Evolutionary conservation across 2,888 invertebrate species (phyloP).

Genomic region (Saturnia pavonia): DNA sequence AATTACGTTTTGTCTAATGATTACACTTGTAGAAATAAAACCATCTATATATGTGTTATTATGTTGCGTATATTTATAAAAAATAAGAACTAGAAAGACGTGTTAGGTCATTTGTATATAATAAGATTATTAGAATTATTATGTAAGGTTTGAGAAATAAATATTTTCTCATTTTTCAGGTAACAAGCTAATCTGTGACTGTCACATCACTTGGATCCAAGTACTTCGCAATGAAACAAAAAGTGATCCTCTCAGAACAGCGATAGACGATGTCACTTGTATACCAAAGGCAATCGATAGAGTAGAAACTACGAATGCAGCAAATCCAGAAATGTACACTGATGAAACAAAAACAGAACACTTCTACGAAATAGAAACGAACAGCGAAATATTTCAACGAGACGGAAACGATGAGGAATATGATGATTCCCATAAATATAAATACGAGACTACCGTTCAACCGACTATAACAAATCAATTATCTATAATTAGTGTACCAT

Average conservation of each 20-base stretch:
- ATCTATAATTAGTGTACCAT: slow-evolving; percentile 54
- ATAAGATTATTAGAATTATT: too few species aligned
- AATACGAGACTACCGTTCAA: slow-evolving; percentile 55
- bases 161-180: slow-evolving; percentile 75
- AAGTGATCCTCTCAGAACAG: slow-evolving; percentile 84
- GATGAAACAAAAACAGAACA: slow-evolving; percentile 39
- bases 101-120: too few species aligned
- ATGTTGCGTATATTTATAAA: too few species aligned
- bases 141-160: too few species aligned
- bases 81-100: too few species aligned
- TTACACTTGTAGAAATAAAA: too few species aligned
- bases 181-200: slow-evolving; percentile 90
- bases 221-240: slow-evolving; percentile 87
- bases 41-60: too few species aligned
- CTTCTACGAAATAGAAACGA: slow-evolving; percentile 48
- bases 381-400: slow-evolving; percentile 47
- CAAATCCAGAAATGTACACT: slow-evolving; percentile 25
- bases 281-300: slow-evolving; percentile 38
- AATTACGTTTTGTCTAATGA: too few species aligned
- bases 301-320: slow-evolving; percentile 31
- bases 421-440: slow-evolving; percentile 52
- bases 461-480: slow-evolving; percentile 53
- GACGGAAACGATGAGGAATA: slow-evolving; percentile 52
- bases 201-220: slow-evolving; percentile 90
- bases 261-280: slow-evolving; percentile 87